Evolutionary conservation across 2,113 vertebrate genomes (phyloP).

Genomic region (Piprites chloris): DNA sequence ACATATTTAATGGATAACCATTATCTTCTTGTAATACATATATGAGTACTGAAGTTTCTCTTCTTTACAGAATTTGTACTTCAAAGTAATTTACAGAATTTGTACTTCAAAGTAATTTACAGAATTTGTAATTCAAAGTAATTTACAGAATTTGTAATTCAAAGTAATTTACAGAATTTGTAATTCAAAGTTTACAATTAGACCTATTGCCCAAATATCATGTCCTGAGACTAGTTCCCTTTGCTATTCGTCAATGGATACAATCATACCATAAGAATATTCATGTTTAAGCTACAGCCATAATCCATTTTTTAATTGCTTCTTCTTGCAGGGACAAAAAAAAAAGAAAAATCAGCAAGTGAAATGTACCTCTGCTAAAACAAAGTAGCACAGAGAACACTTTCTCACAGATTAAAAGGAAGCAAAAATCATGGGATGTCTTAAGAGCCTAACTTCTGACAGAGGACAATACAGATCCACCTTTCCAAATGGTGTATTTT

Average conservation of each 20-base stretch:
- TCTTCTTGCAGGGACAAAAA: not conserved
- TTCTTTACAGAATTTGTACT: not conserved
- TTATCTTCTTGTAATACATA: not conserved
- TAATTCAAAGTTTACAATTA: not conserved
- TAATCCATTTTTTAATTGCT: not conserved
- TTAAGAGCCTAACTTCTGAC: not conserved
- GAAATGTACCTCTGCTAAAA: not conserved
- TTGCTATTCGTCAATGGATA: not conserved
- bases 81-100: no score
- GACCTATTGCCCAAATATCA: not conserved
- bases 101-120: not conserved
- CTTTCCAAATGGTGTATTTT: not conserved
- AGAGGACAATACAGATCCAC: not conserved
- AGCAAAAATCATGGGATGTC: not conserved
- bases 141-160: not conserved
- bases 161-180: not conserved
- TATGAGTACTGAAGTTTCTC: not conserved
- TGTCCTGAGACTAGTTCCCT: not conserved
- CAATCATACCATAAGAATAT: not conserved
- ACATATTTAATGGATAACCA: not conserved
- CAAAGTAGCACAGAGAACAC: not conserved
- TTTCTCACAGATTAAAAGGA: not conserved
- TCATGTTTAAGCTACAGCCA: not conserved
- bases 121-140: not conserved
- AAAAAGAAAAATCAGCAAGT: not conserved